Evolutionary conservation across 2,888 invertebrate species (phyloP).

Genomic region (Graphium colonna): DNA sequence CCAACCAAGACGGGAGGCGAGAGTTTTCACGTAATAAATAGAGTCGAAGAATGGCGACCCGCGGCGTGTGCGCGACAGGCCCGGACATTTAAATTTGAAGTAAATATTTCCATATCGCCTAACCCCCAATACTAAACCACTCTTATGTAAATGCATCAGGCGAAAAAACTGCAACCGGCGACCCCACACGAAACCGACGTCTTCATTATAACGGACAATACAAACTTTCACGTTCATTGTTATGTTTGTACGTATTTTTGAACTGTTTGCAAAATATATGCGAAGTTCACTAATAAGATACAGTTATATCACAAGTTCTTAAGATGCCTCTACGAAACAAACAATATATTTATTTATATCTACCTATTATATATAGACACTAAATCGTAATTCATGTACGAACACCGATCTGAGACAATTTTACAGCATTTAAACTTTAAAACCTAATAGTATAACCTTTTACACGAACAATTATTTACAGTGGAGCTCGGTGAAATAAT

Average conservation of each 20-base stretch:
- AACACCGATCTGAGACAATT: constrained; percentile 60
- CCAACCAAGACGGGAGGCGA: constrained; percentile 46
- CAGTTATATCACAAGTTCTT: constrained; percentile 78
- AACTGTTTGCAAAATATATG: constrained; percentile 54
- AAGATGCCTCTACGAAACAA: constrained; percentile 77
- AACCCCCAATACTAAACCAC: constrained; percentile 66
- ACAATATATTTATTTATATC: constrained; percentile 70
- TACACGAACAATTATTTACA: constrained; percentile 72
- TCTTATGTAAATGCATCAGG: constrained; percentile 68
- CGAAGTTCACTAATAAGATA: constrained; percentile 68
- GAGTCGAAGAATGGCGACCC: constrained; percentile 51
- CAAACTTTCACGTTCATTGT: constrained; percentile 52
- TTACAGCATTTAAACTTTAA: constrained; percentile 66
- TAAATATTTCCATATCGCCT: constrained; percentile 79
- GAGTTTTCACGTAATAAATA: constrained; percentile 61
- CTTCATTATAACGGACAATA: constrained; percentile 66
- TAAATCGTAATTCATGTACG: constrained; percentile 55
- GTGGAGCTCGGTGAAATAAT: constrained; percentile 72
- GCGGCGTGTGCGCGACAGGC: constrained; percentile 65
- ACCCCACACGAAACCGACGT: constrained; percentile 61
- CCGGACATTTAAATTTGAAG: constrained; percentile 61
- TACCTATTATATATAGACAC: constrained; percentile 55
- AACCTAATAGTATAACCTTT: constrained; percentile 73
- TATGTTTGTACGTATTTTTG: constrained; percentile 77
- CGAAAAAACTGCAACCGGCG: constrained; percentile 70